These are phyloP conservation scores for Phrynocephalus versicolor DNA, from an alignment of 2,113 vertebrate genomes.

Conservation along the genomic window DNA sequence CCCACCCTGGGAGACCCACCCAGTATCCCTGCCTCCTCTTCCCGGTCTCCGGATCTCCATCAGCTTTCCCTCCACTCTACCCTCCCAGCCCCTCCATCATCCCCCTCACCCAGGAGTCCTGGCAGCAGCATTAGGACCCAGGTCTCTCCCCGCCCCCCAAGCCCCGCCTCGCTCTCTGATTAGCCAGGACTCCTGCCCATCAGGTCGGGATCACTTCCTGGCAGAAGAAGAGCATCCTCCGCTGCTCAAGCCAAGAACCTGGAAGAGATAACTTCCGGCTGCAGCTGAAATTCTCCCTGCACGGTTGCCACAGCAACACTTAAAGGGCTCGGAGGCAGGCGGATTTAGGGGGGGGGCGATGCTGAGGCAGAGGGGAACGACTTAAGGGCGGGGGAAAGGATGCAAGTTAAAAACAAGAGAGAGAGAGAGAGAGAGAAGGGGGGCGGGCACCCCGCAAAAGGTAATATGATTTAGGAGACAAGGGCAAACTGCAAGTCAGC, in stretches of 20 bases:
- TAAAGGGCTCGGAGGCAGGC: neutral
- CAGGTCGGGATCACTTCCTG: slow-evolving; percentile 22
- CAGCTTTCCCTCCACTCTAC: slow-evolving; percentile 11
- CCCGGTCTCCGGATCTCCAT: neutral
- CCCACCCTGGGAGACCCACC: neutral
- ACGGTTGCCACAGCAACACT: slow-evolving; percentile 14
- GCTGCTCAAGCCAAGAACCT: neutral
- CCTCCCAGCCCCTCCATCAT: slow-evolving; percentile 7
- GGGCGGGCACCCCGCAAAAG: no score
- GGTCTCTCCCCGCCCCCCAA: neutral
- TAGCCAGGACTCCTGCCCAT: neutral
- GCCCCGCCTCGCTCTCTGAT: slow-evolving; percentile 17
- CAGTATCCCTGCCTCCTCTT: neutral
- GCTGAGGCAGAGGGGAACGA: no score
- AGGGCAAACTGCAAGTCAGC: no score
- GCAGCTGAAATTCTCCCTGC: neutral
- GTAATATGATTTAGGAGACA: no score
- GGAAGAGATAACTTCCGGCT: slow-evolving; percentile 2
- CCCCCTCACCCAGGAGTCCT: slow-evolving; percentile 17
- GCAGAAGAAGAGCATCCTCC: neutral
- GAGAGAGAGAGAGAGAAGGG: no score
- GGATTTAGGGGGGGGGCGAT: no score
- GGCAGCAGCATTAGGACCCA: slow-evolving; percentile 32
- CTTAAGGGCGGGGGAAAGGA: neutral
- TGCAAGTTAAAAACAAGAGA: no score